Evolutionary conservation across 2,888 invertebrate genomes (phyloP), one percentile per base, ranked within the genome.

Genomic region (Phasia obesa): DNA sequence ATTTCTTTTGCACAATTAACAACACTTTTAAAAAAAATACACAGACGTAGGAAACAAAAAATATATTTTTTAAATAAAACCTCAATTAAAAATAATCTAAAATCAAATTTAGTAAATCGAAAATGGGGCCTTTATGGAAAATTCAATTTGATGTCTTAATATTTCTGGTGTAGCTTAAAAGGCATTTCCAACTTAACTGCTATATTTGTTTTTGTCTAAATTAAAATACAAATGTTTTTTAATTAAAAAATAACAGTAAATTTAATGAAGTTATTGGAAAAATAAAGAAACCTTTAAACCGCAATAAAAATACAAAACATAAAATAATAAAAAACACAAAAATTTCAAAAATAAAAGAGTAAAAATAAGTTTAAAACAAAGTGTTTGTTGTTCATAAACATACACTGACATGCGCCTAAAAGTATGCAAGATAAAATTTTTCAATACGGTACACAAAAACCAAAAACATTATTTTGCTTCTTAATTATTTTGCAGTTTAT

Each of bases 361-460:
- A 25, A 19, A 51, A 51, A 35, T 25, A 65, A 55, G n/a, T n/a
- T n/a, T n/a, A n/a, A 31, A 17, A 13, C 4, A 42, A 42, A 42
- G 42, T 42, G 5, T 44, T 60, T 49, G 17, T 51, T 60, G 42
- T 70, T 74, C 47, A 23, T 53, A 60, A 79, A 79, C 79, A 83
- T 79, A 83, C 79, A 83, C 49, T 76, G 65, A 79, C 83, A 83
- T 83, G 83, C 83, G 79, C 79, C 83, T 83, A 83, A 69, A 67
- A 60, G 49, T 71, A 83, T 83, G 83, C 79, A 83, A 62, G 38
- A 71, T 70, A 23, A 38, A 23, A 38, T 53, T 27, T 53, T 67
- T 64, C 15, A 49, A 81, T 75, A 71, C 55, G 60, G 21, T 27
- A 67, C 49, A 67, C 44, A 67, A 67, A 60, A 67, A 65, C 17